These are phyloP conservation scores for Cnemophilus loriae DNA, from an alignment of 2,113 vertebrate species.

Conservation along the genomic window DNA sequence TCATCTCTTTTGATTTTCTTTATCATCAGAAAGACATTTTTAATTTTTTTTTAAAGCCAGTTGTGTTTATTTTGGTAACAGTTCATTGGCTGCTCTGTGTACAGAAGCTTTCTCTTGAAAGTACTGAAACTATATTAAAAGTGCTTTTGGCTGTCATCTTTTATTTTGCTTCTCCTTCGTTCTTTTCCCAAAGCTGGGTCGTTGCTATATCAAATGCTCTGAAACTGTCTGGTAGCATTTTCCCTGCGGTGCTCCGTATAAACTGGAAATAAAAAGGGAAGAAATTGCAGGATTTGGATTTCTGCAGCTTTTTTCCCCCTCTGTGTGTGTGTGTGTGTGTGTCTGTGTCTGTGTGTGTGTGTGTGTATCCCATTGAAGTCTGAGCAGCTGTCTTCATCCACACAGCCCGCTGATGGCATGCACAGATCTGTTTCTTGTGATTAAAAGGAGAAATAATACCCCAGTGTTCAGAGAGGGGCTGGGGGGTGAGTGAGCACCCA, in stretches of 20 bases:
- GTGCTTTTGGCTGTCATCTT: slow-evolving; percentile 62
- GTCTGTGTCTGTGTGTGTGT: background rate
- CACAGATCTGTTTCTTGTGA: slow-evolving; percentile 35
- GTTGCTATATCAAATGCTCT: slow-evolving; percentile 39
- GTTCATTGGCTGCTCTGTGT: slow-evolving; percentile 32
- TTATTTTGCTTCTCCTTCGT: slow-evolving; percentile 30
- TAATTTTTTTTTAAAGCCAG: background rate
- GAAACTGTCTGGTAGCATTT: slow-evolving; percentile 51
- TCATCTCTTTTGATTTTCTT: slow-evolving; percentile 25
- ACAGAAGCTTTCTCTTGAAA: slow-evolving; percentile 56
- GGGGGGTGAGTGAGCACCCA: background rate
- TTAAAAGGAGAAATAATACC: slow-evolving; percentile 51
- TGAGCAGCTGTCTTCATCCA: slow-evolving; percentile 43
- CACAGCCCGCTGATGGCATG: slow-evolving; percentile 18
- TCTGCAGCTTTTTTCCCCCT: background rate
- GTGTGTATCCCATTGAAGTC: slow-evolving; percentile 3
- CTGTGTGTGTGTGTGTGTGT: no score
- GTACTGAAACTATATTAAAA: slow-evolving; percentile 52
- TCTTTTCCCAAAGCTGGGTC: slow-evolving; percentile 49
- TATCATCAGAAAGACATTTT: slow-evolving; percentile 30
- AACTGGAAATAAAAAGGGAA: slow-evolving; percentile 47
- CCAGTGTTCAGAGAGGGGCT: background rate
- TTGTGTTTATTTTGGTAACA: slow-evolving; percentile 59
- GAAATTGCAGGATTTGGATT: slow-evolving; percentile 49
- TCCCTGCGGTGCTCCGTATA: slow-evolving; percentile 11